Evolutionary conservation across 2,797 vertebrate species (phyloP), one percentile per base, ranked within the genome.

Genomic region (Pangasius krempfi): DNA sequence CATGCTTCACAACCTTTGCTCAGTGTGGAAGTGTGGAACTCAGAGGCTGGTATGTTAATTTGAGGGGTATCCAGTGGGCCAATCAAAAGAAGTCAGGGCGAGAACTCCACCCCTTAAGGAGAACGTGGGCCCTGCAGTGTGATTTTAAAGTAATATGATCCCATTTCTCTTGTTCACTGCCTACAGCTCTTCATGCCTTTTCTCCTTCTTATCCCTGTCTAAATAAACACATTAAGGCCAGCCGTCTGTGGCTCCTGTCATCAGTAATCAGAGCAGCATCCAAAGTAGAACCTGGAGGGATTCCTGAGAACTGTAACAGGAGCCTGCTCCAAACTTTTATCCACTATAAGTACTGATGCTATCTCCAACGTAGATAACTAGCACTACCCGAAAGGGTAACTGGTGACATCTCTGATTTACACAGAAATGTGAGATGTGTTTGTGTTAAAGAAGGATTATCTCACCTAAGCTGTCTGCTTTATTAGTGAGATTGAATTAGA

Each of bases 61-160:
- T 92, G 76, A 58, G 40, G 85, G 30, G 70, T 70, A 89, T 72
- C 7, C 33, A 58, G 8, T 13, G 25, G 60, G 83, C 95, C 96
- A 95, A 95, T 96, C 92, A 56, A 37, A 30, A 20, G 30, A 30
- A 52, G 25, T 88, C 90, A 83, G 93, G 89, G 56, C 30, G 40
- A 78, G 85, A 90, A 91, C 91, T 88, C 89, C 90, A 70, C 92
- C 91, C 73, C 44, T 66, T 75, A 60, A 40, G 90, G 90, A 92
- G 92, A 83, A 92, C 0, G 90, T 86, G 80, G 90, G 90, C 91
- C 91, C 92, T 9, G 88, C 88, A 87, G 80, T 91, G 91, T 85
- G 93, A 92, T 93, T 94, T 95, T 90, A 94, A 89, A 92, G 95
- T 94, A 96, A 96, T 80, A 76, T 62, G 95, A 96, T 91, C 94